A percentile compares a stretch with the other conserved stretches of the same genome.
Conservation (phyloP, 2,888 invertebrate species). For the Saturnia japonica region DNA sequence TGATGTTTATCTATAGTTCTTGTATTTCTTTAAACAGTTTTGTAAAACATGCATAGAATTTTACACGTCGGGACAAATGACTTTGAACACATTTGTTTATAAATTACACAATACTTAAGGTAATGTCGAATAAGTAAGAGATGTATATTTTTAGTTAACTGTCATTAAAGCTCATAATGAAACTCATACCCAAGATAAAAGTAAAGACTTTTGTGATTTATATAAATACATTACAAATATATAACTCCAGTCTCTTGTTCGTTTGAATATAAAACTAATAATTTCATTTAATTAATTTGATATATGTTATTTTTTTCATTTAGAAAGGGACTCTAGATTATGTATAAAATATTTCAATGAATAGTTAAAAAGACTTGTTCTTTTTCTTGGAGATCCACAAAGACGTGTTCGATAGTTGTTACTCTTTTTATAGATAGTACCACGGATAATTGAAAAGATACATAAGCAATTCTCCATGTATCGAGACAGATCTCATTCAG, state of each 20-base stretch:
- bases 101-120: not conserved
- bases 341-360: not conserved
- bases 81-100: not conserved
- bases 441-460: not conserved
- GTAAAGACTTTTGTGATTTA: slow-evolving; percentile 1
- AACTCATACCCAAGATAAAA: not conserved
- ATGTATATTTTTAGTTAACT: not conserved
- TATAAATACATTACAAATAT: no score
- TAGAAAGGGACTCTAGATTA: not conserved
- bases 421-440: not conserved
- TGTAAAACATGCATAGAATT: not conserved
- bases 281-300: not conserved
- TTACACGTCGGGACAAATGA: not conserved
- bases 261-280: no score
- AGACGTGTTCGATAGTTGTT: slow-evolving; percentile 10
- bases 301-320: not conserved
- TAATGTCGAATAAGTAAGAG: not conserved
- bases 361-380: not conserved
- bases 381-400: slow-evolving; percentile 7
- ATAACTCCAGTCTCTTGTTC: not conserved
- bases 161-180: not conserved
- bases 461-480: not conserved
- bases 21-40: not conserved
- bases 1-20: not conserved
- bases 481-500: not conserved